Evolutionary conservation across 1,140 invertebrate species (phyloP).

Genomic region (Oncopodura yosiiana): DNA sequence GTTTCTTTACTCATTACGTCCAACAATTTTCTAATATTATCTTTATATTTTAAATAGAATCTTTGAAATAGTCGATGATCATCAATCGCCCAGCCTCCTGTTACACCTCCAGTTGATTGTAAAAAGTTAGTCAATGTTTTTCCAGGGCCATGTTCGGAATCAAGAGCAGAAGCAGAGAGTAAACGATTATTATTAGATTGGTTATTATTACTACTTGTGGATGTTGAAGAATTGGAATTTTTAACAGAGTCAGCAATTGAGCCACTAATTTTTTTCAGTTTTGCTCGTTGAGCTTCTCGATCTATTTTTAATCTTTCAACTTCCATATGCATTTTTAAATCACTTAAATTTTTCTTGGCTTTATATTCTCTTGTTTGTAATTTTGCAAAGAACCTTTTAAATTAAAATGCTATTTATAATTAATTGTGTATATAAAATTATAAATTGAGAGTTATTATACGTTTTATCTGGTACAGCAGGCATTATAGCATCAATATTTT

Average conservation of each 20-base stretch:
- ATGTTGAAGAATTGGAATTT: too few species aligned
- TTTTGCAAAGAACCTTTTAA: neutral
- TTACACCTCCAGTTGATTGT: slow-evolving; percentile 19
- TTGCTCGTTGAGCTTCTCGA: too few species aligned
- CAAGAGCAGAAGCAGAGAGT: too few species aligned
- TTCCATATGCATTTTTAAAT: too few species aligned
- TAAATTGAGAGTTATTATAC: too few species aligned
- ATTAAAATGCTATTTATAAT: neutral
- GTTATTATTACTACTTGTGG: too few species aligned
- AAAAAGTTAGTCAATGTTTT: slow-evolving; percentile 22
- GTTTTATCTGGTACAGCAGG: slow-evolving; percentile 16
- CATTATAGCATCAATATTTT: slow-evolving; percentile 18
- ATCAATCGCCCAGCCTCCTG: slow-evolving; percentile 21
- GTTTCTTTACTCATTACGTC: slow-evolving; percentile 7
- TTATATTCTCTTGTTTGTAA: neutral
- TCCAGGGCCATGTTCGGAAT: slow-evolving; percentile 6
- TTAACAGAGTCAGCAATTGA: too few species aligned
- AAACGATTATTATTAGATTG: too few species aligned
- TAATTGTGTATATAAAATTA: too few species aligned
- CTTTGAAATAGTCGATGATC: slow-evolving; percentile 19
- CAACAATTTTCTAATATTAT: slow-evolving; percentile 12
- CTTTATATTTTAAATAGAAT: slow-evolving; percentile 3
- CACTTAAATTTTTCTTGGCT: too few species aligned
- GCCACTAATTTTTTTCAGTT: too few species aligned
- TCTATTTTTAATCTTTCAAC: too few species aligned